These are phyloP conservation scores for Aldrovandia affinis DNA, from an alignment of 2,797 vertebrate species.

Conservation along the genomic window DNA sequence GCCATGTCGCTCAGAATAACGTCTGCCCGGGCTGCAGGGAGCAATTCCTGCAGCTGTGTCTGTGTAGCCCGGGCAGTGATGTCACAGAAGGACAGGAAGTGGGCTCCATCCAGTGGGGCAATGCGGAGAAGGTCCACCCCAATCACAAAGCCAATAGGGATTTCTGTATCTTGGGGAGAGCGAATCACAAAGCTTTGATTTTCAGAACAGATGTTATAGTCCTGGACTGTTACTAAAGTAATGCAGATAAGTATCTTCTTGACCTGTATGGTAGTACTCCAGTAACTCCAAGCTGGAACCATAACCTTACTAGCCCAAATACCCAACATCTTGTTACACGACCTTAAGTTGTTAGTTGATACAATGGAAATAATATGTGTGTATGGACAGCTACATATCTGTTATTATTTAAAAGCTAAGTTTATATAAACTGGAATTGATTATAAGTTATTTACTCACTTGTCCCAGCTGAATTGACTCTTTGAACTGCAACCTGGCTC, in stretches of 20 bases:
- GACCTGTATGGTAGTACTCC: not conserved
- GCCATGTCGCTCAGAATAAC: constrained; percentile 94
- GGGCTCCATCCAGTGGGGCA: constrained; percentile 82
- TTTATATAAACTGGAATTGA: not conserved
- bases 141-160: constrained; percentile 80
- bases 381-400: not conserved
- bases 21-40: constrained; percentile 78
- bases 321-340: too few relatives aligned
- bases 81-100: constrained; percentile 81
- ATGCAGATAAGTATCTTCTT: not conserved
- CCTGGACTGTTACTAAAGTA: not conserved
- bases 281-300: not conserved
- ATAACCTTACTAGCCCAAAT: not conserved
- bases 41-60: constrained; percentile 71
- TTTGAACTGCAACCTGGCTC: constrained; percentile 89
- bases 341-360: not conserved
- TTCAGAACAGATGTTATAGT: not conserved
- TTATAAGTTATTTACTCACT: constrained; percentile 68
- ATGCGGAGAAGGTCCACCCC: constrained; percentile 87
- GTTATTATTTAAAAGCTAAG: not conserved
- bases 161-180: constrained; percentile 69
- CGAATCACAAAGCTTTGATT: not conserved
- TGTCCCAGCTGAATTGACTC: constrained; percentile 82
- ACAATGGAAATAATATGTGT: not conserved
- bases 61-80: constrained; percentile 72